Conservation (phyloP, 2,113 vertebrate genomes). For the Laticauda laticaudata region DNA sequence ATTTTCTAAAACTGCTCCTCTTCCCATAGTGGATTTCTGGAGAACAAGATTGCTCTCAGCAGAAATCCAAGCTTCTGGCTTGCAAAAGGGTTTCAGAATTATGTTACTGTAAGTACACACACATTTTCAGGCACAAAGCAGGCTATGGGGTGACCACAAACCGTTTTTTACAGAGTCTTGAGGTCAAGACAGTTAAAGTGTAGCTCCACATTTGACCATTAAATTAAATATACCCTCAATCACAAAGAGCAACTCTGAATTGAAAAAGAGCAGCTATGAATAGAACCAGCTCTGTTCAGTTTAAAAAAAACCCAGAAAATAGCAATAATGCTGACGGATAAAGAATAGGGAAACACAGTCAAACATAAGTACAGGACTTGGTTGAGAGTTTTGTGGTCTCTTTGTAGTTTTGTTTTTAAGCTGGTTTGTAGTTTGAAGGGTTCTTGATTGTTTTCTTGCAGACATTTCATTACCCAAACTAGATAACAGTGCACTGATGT, state of each 20-base stretch:
- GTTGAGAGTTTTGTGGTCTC: neutral
- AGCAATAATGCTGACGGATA: neutral
- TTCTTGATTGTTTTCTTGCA: neutral
- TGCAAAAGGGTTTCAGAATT: neutral
- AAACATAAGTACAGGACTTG: neutral
- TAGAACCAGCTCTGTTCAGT: neutral
- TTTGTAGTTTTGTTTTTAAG: neutral
- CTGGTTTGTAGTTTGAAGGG: neutral
- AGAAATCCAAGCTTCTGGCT: neutral
- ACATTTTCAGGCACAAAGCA: neutral
- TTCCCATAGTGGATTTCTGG: neutral
- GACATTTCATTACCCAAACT: neutral
- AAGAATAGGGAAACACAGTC: neutral
- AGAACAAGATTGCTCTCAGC: neutral
- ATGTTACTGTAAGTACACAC: neutral
- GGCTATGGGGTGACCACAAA: neutral
- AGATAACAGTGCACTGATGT: neutral
- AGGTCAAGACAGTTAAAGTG: neutral
- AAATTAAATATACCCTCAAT: neutral
- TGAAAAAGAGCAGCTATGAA: no score
- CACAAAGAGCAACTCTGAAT: constrained; percentile 6
- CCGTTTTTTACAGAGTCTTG: neutral
- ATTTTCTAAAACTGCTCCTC: neutral
- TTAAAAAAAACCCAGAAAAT: neutral
- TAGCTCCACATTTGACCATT: neutral